phyloP scores from a whole-genome alignment of 2,888 invertebrate genomes.

The Pollenia labialis region DNA sequence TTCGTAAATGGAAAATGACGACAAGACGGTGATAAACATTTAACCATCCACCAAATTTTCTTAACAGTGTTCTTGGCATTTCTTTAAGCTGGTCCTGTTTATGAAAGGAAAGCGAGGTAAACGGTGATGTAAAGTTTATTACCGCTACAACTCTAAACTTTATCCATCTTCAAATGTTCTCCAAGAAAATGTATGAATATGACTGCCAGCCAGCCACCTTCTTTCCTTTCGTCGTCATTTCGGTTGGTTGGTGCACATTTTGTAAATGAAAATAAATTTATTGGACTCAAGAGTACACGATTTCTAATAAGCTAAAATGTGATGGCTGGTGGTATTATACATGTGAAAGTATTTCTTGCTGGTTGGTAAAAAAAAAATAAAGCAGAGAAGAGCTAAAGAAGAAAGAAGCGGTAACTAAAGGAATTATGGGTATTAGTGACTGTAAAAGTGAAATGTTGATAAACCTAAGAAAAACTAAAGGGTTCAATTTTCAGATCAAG shows the following conservation, averaged over 20 bases:
- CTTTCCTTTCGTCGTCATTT: not conserved
- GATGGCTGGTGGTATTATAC: conserved; percentile 60
- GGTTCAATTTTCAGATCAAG: conserved; percentile 18
- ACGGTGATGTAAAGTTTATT: conserved; percentile 24
- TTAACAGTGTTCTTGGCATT: conserved; percentile 27
- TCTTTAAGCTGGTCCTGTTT: conserved; percentile 39
- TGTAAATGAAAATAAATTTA: conserved; percentile 72
- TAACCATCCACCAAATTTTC: conserved; percentile 43
- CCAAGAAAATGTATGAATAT: conserved; percentile 22
- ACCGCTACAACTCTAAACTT: conserved; percentile 29
- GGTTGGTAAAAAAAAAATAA: conserved; percentile 13
- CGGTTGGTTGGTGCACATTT: conserved; percentile 35
- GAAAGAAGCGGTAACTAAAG: conserved; percentile 20
- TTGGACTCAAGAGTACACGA: conserved; percentile 72
- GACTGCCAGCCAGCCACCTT: conserved; percentile 7
- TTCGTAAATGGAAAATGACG: conserved; percentile 75
- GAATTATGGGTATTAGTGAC: conserved; percentile 71
- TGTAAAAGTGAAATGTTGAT: conserved; percentile 69
- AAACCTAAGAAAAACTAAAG: conserved; percentile 1
- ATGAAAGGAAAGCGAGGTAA: not conserved
- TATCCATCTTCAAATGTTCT: conserved; percentile 5
- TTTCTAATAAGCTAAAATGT: conserved; percentile 74
- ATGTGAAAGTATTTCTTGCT: not conserved
- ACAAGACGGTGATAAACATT: conserved; percentile 73
- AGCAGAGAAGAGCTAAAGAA: not conserved